Conservation (phyloP, 2,888 invertebrate species). For the Dryococelus australis region DNA sequence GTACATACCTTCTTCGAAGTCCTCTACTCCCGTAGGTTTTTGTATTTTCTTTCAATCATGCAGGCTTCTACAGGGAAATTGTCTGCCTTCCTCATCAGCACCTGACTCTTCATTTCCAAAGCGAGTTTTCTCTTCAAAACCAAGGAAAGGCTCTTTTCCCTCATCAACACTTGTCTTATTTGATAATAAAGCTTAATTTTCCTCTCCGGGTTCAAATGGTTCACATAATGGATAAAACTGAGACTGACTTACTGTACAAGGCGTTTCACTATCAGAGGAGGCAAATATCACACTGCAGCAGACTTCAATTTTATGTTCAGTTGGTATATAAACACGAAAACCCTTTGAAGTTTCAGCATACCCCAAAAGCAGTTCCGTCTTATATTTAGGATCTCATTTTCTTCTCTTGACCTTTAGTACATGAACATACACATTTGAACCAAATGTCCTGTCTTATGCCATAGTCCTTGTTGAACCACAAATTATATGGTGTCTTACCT, state of each 20-base stretch:
- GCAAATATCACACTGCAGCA: neutral
- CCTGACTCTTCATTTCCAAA: too few species aligned
- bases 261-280: too few species aligned
- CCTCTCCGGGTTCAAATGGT: too few species aligned
- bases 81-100: too few species aligned
- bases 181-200: too few species aligned
- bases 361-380: neutral
- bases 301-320: neutral
- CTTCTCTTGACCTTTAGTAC: too few species aligned
- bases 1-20: neutral
- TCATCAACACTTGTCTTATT: too few species aligned
- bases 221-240: too few species aligned
- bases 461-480: neutral
- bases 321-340: neutral
- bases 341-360: neutral
- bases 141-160: too few species aligned
- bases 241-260: too few species aligned
- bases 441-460: neutral
- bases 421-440: neutral
- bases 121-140: too few species aligned
- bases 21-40: neutral
- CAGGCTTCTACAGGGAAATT: too few species aligned
- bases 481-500: neutral
- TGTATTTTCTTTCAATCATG: neutral
- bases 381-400: neutral